Evolutionary conservation across 2,888 invertebrate genomes (phyloP).

Genomic region (Holacanthella duospinosa): DNA sequence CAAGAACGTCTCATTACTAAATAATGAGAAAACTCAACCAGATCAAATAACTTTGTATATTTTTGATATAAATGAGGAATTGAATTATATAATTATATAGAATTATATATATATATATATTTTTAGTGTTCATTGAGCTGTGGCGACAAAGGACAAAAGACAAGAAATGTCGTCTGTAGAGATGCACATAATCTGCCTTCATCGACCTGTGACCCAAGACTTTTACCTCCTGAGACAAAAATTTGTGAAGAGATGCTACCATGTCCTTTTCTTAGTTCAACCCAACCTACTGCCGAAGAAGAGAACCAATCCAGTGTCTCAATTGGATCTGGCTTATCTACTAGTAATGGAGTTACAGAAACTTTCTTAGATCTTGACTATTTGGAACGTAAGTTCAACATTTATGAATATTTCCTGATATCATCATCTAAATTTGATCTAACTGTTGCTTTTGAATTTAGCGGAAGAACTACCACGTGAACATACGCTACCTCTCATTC

Average conservation of each 20-base stretch:
- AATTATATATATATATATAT: too few species aligned
- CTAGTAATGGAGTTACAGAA: not conserved
- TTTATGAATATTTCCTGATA: too few species aligned
- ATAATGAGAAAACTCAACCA: too few species aligned
- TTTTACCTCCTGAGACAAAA: constrained; percentile 21
- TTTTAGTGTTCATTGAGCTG: constrained; percentile 77
- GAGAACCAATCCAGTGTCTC: not conserved
- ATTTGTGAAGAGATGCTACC: constrained; percentile 23
- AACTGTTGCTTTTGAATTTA: not conserved
- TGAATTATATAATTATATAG: too few species aligned
- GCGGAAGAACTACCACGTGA: constrained; percentile 49
- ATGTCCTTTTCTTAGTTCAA: constrained; percentile 12
- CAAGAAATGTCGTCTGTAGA: constrained; percentile 61
- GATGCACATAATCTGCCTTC: constrained; percentile 30
- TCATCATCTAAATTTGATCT: too few species aligned
- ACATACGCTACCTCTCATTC: constrained; percentile 57
- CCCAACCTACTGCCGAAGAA: not conserved
- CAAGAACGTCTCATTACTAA: too few species aligned
- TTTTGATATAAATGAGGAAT: too few species aligned
- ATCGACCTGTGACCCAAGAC: constrained; percentile 26
- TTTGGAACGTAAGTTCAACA: not conserved
- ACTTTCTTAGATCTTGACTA: constrained; percentile 7
- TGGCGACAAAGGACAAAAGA: constrained; percentile 72
- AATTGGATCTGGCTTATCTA: not conserved
- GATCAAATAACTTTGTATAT: constrained; percentile 10